Evolutionary conservation across 2,113 vertebrate species (phyloP), one percentile per base, ranked within the genome.

Genomic region (Microcebus tavaratra): DNA sequence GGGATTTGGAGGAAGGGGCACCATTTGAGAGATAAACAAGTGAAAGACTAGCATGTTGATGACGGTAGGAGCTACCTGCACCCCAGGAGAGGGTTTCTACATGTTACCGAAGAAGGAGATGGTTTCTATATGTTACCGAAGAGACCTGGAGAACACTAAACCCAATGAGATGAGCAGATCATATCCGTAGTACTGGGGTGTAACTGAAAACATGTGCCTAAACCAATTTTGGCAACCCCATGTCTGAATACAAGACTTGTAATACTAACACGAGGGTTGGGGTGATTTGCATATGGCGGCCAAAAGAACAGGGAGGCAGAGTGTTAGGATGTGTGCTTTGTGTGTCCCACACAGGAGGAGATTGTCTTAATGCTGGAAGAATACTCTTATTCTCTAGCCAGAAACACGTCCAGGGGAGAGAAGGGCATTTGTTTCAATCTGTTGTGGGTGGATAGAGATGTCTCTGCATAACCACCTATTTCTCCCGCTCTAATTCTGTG

Each of bases 111-210:
- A 36, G 21, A 65, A 39, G 39, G 39, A 39, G 39, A 39, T 39
- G 39, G 39, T 39, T 17, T 39, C 39, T 39, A 39, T 25, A 4
- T 27, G 2, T 31, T 21, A 4, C 31, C 9, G 4, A 48, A 36
- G 21, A 65, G 31, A 17, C 42, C 4, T n/a, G n/a, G 65, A 23
- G 23, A 70, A 50, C 31, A 6, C 5, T 7, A 13, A n/a, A 31
- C 20, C 36, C 9, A 21, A 6, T 36, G 20, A 39, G 6, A 9
- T 53, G 59, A 67, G 63, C 5, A 4, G 23, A 23, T 55, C 2
- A 2, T 4, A 0, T 48, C 7, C 4, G 5, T 4, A 48, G 31
- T 31, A 45, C n/a, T 36, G 53, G 10, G 25, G 8, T 23, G 3
- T 59, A 7, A 76, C 36, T 55, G 20, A 34, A 79, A 53, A 25